Base-by-base conservation (phyloP, 2,113 vertebrate species). In the Protomyctophum bolini region DNA sequence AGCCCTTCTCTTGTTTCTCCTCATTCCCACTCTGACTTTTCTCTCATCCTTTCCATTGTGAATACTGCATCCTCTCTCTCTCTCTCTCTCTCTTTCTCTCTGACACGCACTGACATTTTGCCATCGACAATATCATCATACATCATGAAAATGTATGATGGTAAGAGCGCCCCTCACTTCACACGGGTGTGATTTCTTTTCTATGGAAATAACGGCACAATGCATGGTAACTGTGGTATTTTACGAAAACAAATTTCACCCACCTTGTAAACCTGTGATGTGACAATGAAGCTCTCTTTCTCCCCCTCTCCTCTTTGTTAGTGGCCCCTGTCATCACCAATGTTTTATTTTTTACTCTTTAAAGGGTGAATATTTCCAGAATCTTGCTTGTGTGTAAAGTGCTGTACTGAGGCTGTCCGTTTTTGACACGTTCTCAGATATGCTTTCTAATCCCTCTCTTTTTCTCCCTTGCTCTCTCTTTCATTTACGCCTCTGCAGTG, bases 361-460 rank as follows among this genome's bases (percentile, higher is more conserved):
- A 79, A 88, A 86, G 89, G 73, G 83, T 81, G 83, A 88, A 87
- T 72, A 79, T 70, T 86, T 82, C 77, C 75, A 83, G 77, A 72
- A 57, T 84, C 62, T 57, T 66, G 77, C 86, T 80, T 87, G 85
- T 87, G 73, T 21, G 21, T 21, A 21, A 21, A 21, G 21, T 21
- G 21, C 21, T 88, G 79, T 77, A 47, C 33, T 80, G 79, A 83
- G 71, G 80, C 86, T 86, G 82, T 88, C 85, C 85, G 71, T 82
- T 87, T 88, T 78, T 87, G 83, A 87, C 88, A 90, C 79, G 75
- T 81, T 82, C 54, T 76, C 45, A 10, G 9, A 45, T 21, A 21
- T 74, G 66, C 78, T 80, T 81, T 73, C 75, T 80, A 76, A 86
- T 76, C 76, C 76, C 72, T 84, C 71, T 80, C 77, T 75, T 67